A percentile compares a stretch with the other conserved stretches of the same genome.
Conservation (phyloP, 1,140 invertebrate species). For the Helicoverpa armigera region DNA sequence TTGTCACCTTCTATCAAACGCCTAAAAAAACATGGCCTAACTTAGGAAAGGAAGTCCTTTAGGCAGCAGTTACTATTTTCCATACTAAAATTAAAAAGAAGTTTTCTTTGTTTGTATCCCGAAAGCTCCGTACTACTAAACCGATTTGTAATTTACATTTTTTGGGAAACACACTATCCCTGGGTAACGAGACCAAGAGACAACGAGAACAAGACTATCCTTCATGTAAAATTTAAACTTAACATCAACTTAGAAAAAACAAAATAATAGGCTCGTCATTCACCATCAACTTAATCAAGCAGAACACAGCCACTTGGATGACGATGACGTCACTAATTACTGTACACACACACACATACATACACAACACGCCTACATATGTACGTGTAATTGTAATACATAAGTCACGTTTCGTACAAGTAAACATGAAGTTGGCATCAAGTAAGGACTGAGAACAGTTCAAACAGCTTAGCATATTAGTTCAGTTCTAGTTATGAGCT, state of each 20-base stretch:
- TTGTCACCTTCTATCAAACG: too few relatives aligned
- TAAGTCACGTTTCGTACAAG: not conserved
- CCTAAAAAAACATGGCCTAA: too few relatives aligned
- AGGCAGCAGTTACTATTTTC: too few relatives aligned
- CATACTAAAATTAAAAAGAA: too few relatives aligned
- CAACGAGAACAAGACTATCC: too few relatives aligned
- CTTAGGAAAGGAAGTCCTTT: too few relatives aligned
- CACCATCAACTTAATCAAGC: not conserved
- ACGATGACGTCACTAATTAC: constrained; percentile 5
- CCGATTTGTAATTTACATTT: too few relatives aligned
- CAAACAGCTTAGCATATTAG: not conserved
- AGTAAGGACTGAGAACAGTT: not conserved
- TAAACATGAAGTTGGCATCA: not conserved
- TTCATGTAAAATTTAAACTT: too few relatives aligned
- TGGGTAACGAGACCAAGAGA: too few relatives aligned
- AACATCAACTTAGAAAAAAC: not conserved
- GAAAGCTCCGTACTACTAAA: too few relatives aligned
- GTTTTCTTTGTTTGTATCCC: too few relatives aligned
- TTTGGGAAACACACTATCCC: too few relatives aligned
- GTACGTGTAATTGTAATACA: not conserved
- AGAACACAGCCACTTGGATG: not conserved
- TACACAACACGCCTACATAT: not conserved
- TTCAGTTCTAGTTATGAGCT: not conserved
- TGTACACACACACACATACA: not conserved
- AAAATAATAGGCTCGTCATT: not conserved